Evolutionary conservation across 2,797 vertebrate genomes (phyloP), one percentile per base, ranked within the genome.

Genomic region (Rhinophrynus dorsalis): DNA sequence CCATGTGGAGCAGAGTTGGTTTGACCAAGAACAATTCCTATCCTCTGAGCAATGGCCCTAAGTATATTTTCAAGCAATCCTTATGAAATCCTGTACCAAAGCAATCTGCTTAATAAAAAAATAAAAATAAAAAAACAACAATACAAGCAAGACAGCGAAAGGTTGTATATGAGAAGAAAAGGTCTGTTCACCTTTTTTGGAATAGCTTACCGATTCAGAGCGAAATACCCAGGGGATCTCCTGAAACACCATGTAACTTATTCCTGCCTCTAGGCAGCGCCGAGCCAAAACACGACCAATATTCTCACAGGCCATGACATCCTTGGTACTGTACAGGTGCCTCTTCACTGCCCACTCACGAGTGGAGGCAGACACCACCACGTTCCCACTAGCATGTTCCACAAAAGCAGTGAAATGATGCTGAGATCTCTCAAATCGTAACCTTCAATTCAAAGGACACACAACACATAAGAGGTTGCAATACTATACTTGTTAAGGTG

Each of bases 271-370:
- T 12, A 85, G 74, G 75, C 97, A 99, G 23, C 97, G 88, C 33
- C 86, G 86, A 0, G 96, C 94, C 83, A 99, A 79, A 21, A 98
- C 92, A 0, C 90, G 90, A 0, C 96, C 97, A 1, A 98, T 81
- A 2, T 91, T 96, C 69, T 88, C 92, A 75, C 92, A 93, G 0
- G 96, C 95, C 0, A 88, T 78, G 35, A 93, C 93, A 0, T 90
- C 91, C 26, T 20, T 81, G 1, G 94, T 95, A 45, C 90, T 92
- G 12, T 85, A 75, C 11, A 99, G 86, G 77, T 96, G 87, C 74
- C 77, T 91, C 69, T 94, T 98, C 77, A 99, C 48, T 1, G 93
- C 93, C 97, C 97, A 99, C 75, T 99, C 97, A 9, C 78, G 89
- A 3, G 95, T 99, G 0, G 96, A 96, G 44, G 95, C 96, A 1